phyloP scores from a whole-genome alignment of 2,113 vertebrate species.

The Anhinga anhinga region DNA sequence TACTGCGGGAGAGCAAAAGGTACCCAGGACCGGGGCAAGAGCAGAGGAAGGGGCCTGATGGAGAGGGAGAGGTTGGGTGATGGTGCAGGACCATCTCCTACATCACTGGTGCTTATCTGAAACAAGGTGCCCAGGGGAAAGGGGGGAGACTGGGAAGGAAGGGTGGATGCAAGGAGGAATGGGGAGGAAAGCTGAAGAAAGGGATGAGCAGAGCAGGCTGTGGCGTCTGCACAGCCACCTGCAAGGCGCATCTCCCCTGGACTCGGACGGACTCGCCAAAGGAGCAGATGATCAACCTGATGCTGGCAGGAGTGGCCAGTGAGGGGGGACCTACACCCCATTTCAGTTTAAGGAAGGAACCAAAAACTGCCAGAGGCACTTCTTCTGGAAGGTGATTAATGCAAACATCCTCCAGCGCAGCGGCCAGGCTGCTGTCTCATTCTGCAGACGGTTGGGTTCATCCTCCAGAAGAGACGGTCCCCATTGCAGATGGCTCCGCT shows the following conservation, averaged over 20 bases:
- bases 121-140: rapidly evolving
- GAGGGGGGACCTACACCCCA: not conserved
- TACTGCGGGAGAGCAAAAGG: not conserved
- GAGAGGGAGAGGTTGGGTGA: not conserved
- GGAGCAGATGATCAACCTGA: not conserved
- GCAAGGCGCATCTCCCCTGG: not conserved
- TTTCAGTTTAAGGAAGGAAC: not conserved
- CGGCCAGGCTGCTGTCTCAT: not conserved
- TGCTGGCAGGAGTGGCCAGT: not conserved
- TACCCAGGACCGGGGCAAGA: not conserved
- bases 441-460: not conserved
- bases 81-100: not conserved
- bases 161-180: not conserved
- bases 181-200: not conserved
- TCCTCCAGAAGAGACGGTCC: not conserved
- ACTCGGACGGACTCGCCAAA: rapidly evolving
- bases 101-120: rapidly evolving
- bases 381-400: not conserved
- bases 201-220: not conserved
- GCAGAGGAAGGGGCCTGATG: not conserved
- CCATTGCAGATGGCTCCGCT: rapidly evolving
- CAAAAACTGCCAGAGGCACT: not conserved
- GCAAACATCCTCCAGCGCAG: not conserved
- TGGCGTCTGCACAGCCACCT: rapidly evolving
- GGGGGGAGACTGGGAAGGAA: not conserved